Evolutionary conservation across 2,888 invertebrate species (phyloP), one percentile per base, ranked within the genome.

Genomic region (Atrina japonica): DNA sequence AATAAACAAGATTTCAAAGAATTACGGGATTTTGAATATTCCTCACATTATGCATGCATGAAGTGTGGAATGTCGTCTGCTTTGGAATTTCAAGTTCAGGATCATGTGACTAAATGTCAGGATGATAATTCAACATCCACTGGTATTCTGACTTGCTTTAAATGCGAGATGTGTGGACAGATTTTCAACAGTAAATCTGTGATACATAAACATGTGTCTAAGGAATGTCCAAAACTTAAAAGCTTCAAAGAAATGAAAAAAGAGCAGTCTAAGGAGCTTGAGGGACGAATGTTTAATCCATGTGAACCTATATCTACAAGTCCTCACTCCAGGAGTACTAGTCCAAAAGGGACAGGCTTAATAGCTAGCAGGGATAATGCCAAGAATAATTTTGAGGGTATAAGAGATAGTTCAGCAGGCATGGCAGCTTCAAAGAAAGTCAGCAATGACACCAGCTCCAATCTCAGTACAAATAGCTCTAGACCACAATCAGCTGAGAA

Each of bases 151-250:
- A 55, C 49, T 27, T 66, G 47, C 11, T 66, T 47, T 47, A 66
- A 50, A 50, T 66, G 66, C 58, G 58, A 66, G 49, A 58, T 66
- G 66, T 66, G 66, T 58, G 66, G 66, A 11, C 40, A 49, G 25
- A 18, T 16, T 21, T 49, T 55, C 40, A 29, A 58, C 18, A 49
- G 40, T 66, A 66, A 66, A 41, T 21, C 49, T 7, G 21, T 49
- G 23, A 58, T 66, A 50, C 35, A 55, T 25, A 58, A 30, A 16
- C 66, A 66, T 58, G 58, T 66, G 11, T 55, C 66, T 6, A 35
- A 47, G 35, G 23, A 30, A 6, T 66, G 66, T 45, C 25, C 29
- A 30, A 29, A 56, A 16, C 40, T 56, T 35, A 5, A 35, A 35
- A 35, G 35, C 35, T 35, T 35, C 11, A 35, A 35, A 11, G 35